Conservation (phyloP, 1,140 invertebrate species). For the Venustaconcha ellipsiformis region DNA sequence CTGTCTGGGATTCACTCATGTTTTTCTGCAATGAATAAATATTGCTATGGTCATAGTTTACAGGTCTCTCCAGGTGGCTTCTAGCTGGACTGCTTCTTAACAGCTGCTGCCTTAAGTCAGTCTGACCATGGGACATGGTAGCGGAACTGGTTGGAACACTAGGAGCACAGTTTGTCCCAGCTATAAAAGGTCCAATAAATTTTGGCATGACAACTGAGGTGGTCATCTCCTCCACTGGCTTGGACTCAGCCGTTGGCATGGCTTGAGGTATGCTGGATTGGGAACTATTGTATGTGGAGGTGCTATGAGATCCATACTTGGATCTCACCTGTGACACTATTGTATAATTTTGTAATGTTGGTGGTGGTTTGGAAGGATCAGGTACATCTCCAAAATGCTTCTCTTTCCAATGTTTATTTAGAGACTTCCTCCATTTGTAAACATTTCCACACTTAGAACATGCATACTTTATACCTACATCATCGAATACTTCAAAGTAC, state of each 20-base stretch:
- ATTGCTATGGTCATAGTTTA: no score
- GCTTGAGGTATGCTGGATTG: conserved; percentile 10
- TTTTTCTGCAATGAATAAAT: no score
- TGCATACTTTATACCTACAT: conserved; percentile 65
- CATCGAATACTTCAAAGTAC: conserved; percentile 64
- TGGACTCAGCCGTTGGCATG: conserved; percentile 20
- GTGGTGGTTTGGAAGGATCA: conserved; percentile 48
- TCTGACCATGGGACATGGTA: no score
- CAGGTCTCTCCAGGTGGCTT: no score
- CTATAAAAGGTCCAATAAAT: conserved; percentile 61
- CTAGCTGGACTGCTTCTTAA: no score
- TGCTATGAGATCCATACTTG: conserved; percentile 25
- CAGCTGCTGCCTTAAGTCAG: no score
- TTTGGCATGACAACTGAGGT: conserved; percentile 50
- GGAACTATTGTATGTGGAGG: neutral
- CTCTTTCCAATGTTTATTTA: conserved; percentile 70
- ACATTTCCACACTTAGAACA: conserved; percentile 69
- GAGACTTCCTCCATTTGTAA: conserved; percentile 69
- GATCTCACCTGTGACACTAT: conserved; percentile 20
- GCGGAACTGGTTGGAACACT: no score
- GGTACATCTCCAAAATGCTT: conserved; percentile 63
- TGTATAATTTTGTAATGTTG: conserved; percentile 34
- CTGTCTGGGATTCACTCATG: conserved; percentile 22
- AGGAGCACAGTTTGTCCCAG: conserved; percentile 25
- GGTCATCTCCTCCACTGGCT: neutral